Percentiles rank a stretch among this genome's conserved stretches.
phyloP scores from a whole-genome alignment of 2,113 vertebrate species.

The Elanoides forficatus region DNA sequence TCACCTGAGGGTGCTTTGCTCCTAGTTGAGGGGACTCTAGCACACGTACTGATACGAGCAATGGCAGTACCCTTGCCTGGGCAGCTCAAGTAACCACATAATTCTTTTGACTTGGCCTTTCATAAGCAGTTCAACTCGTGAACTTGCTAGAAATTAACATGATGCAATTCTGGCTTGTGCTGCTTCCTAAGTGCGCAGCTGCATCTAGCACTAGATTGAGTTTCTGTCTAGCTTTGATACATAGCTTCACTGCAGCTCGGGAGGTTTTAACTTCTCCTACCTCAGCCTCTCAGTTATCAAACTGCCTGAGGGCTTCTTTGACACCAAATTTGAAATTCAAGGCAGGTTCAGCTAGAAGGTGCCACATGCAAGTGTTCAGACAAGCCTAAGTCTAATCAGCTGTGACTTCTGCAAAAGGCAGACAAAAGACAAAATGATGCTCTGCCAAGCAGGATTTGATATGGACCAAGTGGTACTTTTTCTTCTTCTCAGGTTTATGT shows the following conservation, averaged over 20 bases:
- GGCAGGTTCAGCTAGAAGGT: background rate
- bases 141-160: slow-evolving; percentile 21
- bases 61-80: background rate
- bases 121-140: background rate
- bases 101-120: background rate
- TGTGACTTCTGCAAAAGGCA: background rate
- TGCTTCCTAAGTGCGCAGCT: slow-evolving; percentile 2
- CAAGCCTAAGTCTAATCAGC: background rate
- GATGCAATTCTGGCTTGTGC: slow-evolving; percentile 31
- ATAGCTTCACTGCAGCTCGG: background rate
- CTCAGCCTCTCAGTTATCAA: slow-evolving; percentile 35
- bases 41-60: background rate
- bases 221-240: slow-evolving; percentile 35
- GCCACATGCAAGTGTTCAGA: background rate
- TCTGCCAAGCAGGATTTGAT: background rate
- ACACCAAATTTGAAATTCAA: slow-evolving; percentile 7
- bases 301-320: slow-evolving; percentile 10
- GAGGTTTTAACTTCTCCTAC: slow-evolving; percentile 1
- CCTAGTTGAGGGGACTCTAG: background rate
- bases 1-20: background rate
- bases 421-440: background rate
- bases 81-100: background rate
- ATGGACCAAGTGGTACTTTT: background rate
- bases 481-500: background rate
- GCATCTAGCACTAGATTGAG: slow-evolving; percentile 27